phyloP scores from a whole-genome alignment of 2,113 vertebrate genomes.

The Myrmecophaga tridactyla region DNA sequence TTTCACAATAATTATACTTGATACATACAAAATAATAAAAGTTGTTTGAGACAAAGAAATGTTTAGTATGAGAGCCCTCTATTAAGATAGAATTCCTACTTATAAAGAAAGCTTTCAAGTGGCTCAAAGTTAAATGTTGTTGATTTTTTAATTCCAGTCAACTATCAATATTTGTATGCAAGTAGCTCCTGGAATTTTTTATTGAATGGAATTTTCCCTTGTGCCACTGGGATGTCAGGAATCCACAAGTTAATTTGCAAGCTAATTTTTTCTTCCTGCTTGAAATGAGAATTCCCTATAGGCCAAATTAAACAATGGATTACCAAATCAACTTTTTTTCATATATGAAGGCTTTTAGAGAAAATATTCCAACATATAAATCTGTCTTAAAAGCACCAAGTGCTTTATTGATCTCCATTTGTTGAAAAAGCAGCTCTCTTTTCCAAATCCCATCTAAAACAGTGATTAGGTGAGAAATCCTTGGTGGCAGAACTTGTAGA shows the following conservation, averaged over 20 bases:
- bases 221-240: background rate
- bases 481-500: background rate
- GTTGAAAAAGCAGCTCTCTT: constrained; percentile 24
- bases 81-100: background rate
- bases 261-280: background rate
- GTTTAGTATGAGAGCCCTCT: background rate
- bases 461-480: background rate
- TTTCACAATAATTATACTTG: background rate
- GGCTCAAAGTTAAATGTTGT: background rate
- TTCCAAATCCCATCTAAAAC: background rate
- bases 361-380: constrained; percentile 39
- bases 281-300: constrained; percentile 34
- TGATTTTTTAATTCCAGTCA: background rate
- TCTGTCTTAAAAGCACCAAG: constrained; percentile 52
- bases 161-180: background rate
- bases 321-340: constrained; percentile 56
- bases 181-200: background rate
- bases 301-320: constrained; percentile 34
- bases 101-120: background rate
- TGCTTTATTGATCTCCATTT: constrained; percentile 44
- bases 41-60: background rate
- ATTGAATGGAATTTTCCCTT: background rate
- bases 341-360: background rate
- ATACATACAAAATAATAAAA: background rate
- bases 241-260: background rate